A percentile compares a stretch with the other conserved stretches of the same genome.
These are phyloP conservation scores for Gopherus evgoodei DNA, from an alignment of 2,113 vertebrate genomes.

Conservation along the genomic window DNA sequence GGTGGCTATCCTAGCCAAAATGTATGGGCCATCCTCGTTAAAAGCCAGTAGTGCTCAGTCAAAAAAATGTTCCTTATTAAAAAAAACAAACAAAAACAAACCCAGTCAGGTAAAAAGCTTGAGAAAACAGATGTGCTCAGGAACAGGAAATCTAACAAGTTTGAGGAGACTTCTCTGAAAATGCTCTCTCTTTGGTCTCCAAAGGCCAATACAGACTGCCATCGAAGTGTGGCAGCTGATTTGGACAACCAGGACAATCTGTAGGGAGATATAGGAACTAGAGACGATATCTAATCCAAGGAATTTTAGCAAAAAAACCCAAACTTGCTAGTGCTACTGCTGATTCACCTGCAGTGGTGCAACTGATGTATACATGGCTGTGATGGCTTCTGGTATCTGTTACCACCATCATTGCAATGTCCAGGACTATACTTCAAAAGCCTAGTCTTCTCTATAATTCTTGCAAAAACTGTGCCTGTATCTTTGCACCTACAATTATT, in stretches of 20 bases:
- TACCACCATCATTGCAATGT: too few species aligned
- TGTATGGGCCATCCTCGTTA: neutral
- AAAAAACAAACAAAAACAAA: too few species aligned
- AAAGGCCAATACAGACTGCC: neutral
- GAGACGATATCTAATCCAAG: too few species aligned
- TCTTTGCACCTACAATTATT: neutral
- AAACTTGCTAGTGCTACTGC: too few species aligned
- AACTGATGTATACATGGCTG: too few species aligned
- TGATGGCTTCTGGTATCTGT: too few species aligned
- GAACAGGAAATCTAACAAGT: neutral
- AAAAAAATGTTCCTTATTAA: neutral
- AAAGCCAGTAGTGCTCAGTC: neutral
- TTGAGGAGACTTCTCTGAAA: neutral
- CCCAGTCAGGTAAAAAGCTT: neutral
- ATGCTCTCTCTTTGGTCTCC: neutral
- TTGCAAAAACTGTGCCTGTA: neutral
- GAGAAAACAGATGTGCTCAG: neutral
- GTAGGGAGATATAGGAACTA: too few species aligned
- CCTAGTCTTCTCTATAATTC: neutral
- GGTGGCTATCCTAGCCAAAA: too few species aligned
- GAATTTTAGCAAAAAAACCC: too few species aligned
- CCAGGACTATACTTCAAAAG: neutral
- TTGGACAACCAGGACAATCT: too few species aligned
- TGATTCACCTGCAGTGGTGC: too few species aligned
- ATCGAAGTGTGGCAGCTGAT: too few species aligned